Conservation (phyloP, 64 coral and sea anemone genomes). For the Exaiptasia diaphana region DNA sequence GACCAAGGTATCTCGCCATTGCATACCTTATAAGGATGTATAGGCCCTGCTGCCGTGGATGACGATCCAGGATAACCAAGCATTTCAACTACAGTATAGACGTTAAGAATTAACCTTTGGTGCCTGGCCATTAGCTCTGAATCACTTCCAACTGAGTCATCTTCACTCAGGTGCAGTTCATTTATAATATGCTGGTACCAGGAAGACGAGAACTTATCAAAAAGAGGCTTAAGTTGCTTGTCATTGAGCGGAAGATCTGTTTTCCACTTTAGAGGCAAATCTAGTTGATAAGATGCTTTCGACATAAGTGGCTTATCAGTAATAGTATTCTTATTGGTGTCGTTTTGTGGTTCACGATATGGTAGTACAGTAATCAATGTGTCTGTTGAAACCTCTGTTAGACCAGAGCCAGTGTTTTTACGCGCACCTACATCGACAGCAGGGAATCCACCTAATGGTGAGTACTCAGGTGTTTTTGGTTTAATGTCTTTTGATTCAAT, state of each 20-base stretch:
- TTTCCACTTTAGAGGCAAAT: slow-evolving; percentile 68
- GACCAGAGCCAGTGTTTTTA: no score
- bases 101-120: slow-evolving; percentile 48
- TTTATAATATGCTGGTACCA: slow-evolving; percentile 69
- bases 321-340: background rate
- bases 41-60: slow-evolving; percentile 57
- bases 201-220: slow-evolving; percentile 42
- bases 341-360: background rate
- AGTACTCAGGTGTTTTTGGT: background rate
- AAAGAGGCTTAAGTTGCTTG: slow-evolving; percentile 36
- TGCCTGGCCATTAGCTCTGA: slow-evolving; percentile 11
- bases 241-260: slow-evolving; percentile 31
- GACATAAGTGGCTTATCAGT: slow-evolving; percentile 34
- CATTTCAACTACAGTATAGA: slow-evolving; percentile 78
- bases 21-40: slow-evolving; percentile 63
- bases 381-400: no score
- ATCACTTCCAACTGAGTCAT: slow-evolving; percentile 16
- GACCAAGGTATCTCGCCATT: slow-evolving; percentile 84
- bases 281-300: slow-evolving; percentile 36
- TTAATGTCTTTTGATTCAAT: background rate
- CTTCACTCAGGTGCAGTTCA: background rate
- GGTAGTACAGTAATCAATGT: no score
- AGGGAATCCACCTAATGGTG: slow-evolving; percentile 69
- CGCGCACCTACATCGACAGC: slow-evolving; percentile 52
- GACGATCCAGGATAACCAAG: slow-evolving; percentile 79